A percentile compares a stretch with the other conserved stretches of the same genome.
phyloP scores from a whole-genome alignment of 2,797 vertebrate species.

The Crax fasciolata region DNA sequence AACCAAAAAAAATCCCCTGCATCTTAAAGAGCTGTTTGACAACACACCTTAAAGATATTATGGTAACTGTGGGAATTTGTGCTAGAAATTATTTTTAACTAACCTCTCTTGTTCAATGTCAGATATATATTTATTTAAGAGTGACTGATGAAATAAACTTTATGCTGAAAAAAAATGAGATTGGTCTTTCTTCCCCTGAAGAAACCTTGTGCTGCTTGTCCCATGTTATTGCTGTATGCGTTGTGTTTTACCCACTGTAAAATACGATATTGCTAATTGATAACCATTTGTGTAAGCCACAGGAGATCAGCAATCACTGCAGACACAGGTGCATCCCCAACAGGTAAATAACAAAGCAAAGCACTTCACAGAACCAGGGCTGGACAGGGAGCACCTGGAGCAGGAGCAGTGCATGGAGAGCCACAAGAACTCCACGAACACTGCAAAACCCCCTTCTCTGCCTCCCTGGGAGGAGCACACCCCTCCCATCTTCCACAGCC shows the following conservation, averaged over 20 bases:
- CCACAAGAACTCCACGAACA: background rate
- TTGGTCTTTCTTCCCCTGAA: background rate
- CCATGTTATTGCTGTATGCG: background rate
- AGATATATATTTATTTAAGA: slow-evolving; percentile 14
- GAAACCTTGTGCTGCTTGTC: background rate
- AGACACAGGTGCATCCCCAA: background rate
- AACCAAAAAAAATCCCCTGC: background rate
- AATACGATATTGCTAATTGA: accelerated
- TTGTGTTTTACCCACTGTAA: background rate
- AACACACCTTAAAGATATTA: background rate
- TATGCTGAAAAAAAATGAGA: background rate
- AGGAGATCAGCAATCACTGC: background rate
- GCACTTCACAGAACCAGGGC: background rate
- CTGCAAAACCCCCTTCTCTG: accelerated
- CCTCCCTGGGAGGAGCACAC: background rate
- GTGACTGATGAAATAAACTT: slow-evolving; percentile 47
- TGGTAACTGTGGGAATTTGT: background rate
- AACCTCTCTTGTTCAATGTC: slow-evolving; percentile 1
- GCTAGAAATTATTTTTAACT: background rate
- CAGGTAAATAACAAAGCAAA: background rate
- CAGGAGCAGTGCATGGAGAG: accelerated
- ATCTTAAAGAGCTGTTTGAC: background rate
- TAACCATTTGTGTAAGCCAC: background rate
- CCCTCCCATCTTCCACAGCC: background rate
- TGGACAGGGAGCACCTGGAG: too few relatives aligned